A percentile compares a stretch with the other conserved stretches of the same genome.
Conservation (phyloP, 2,113 vertebrate species). For the Pantherophis guttatus region DNA sequence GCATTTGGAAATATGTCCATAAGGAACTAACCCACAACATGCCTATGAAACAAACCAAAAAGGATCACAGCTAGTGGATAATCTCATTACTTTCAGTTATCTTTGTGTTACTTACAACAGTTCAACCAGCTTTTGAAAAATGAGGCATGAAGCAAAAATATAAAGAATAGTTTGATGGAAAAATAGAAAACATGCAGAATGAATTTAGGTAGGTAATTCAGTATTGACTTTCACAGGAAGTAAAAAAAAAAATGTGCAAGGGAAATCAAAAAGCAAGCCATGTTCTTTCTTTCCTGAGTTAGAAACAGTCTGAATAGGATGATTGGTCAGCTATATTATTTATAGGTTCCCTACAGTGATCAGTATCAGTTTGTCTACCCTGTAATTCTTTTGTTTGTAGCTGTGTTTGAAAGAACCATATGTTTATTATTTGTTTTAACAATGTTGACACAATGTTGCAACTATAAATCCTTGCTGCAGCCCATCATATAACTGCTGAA, state of each 20-base stretch:
- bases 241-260: slow-evolving; percentile 9
- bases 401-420: background rate
- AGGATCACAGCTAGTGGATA: background rate
- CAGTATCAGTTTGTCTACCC: background rate
- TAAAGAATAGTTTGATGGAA: slow-evolving; percentile 12
- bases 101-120: background rate
- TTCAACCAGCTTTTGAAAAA: background rate
- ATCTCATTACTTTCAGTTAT: background rate
- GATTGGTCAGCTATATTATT: background rate
- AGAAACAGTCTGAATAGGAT: background rate
- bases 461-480: slow-evolving; percentile 2
- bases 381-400: background rate
- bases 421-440: slow-evolving; percentile 8
- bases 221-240: slow-evolving; percentile 16
- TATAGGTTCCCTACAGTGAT: background rate
- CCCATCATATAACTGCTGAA: background rate
- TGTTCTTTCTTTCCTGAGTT: background rate
- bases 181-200: slow-evolving; percentile 20
- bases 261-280: background rate
- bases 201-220: slow-evolving; percentile 14
- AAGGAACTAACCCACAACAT: fast-evolving
- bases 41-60: background rate
- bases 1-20: too few relatives aligned
- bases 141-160: background rate
- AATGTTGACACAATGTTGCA: background rate